Evolutionary conservation across 2,888 invertebrate genomes (phyloP).

Genomic region (Orthosia cruda): DNA sequence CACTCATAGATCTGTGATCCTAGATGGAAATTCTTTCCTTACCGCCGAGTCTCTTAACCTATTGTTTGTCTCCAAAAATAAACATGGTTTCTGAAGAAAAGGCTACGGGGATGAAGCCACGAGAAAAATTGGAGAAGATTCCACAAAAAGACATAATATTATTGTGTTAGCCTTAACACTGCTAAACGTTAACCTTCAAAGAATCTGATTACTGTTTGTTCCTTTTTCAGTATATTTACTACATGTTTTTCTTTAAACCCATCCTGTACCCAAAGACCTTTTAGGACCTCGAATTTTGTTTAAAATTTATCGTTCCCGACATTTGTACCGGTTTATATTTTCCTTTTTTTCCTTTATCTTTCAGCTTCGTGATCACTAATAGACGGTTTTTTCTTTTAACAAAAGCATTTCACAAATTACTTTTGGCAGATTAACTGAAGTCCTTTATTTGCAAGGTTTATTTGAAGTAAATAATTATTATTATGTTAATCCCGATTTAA

Average conservation of each 20-base stretch:
- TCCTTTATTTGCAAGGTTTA: conserved; percentile 42
- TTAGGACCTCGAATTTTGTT: conserved; percentile 25
- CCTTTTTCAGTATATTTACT: conserved; percentile 23
- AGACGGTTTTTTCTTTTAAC: conserved; percentile 40
- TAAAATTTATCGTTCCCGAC: conserved; percentile 36
- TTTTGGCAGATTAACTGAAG: conserved; percentile 50
- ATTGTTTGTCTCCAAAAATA: too few relatives aligned
- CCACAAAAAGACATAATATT: neutral
- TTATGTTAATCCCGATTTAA: conserved; percentile 11
- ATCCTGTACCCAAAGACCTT: conserved; percentile 23
- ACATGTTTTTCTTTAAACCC: conserved; percentile 35
- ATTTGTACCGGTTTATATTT: conserved; percentile 46
- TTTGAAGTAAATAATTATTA: conserved; percentile 46
- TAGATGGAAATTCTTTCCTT: too few relatives aligned
- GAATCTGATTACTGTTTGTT: neutral
- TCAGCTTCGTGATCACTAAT: conserved; percentile 54
- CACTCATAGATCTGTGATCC: too few relatives aligned
- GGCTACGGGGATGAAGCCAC: too few relatives aligned
- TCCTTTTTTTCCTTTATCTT: conserved; percentile 46
- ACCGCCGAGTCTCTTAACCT: too few relatives aligned
- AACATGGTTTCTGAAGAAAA: too few relatives aligned
- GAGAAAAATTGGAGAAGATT: neutral
- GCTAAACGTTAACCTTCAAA: neutral
- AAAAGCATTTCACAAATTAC: conserved; percentile 56
- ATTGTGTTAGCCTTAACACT: neutral